phyloP scores from a whole-genome alignment of 1,140 invertebrate genomes.

The Pentalonia nigronervosa region DNA sequence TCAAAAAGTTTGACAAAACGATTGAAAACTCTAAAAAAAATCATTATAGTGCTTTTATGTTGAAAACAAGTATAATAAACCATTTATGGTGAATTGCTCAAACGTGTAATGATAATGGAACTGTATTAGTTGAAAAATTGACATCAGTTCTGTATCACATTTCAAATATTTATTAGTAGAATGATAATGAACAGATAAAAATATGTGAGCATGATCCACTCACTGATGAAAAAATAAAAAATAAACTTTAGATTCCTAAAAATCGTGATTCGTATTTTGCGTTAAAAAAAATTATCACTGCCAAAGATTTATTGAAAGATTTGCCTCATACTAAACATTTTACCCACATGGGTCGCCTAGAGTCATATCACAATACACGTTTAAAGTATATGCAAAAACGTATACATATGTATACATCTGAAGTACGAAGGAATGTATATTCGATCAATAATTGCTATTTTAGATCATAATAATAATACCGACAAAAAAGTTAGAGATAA shows the following conservation, averaged over 20 bases:
- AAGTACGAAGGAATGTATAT: neutral
- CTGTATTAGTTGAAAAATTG: neutral
- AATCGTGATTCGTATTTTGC: neutral
- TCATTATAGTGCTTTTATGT: neutral
- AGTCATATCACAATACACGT: neutral
- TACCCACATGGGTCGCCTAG: neutral
- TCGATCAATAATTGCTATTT: neutral
- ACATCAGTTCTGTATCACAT: neutral
- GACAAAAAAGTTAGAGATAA: neutral
- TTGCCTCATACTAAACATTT: neutral
- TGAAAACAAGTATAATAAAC: conserved; percentile 6
- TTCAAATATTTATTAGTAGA: neutral
- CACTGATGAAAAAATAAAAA: neutral
- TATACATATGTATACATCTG: too few species aligned
- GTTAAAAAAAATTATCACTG: neutral
- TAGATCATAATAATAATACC: neutral
- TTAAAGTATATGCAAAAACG: neutral
- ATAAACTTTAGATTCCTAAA: neutral
- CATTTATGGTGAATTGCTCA: neutral
- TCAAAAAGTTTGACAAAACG: too few species aligned
- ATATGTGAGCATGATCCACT: neutral
- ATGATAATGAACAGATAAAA: neutral
- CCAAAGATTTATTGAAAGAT: conserved; percentile 6
- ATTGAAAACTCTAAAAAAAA: neutral
- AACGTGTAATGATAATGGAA: neutral